Evolutionary conservation across 1,140 invertebrate species (phyloP).

Genomic region (Anastatus disparis): DNA sequence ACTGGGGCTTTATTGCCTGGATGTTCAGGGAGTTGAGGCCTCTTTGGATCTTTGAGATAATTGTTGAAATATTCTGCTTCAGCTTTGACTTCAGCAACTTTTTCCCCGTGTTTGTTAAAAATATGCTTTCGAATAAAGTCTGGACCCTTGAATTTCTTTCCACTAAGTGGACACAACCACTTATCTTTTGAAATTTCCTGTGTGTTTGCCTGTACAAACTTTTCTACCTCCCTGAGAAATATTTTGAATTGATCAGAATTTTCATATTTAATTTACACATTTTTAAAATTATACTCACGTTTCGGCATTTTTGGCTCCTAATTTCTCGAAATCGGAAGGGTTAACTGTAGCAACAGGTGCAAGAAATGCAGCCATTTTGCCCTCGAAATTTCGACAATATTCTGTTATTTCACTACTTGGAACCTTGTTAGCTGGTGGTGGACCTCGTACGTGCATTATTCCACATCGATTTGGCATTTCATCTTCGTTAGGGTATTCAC

Average conservation of each 20-base stretch:
- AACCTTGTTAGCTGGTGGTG: slow-evolving; percentile 83
- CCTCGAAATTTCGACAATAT: slow-evolving; percentile 72
- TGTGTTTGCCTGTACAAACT: slow-evolving; percentile 93
- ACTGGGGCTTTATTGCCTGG: slow-evolving; percentile 72
- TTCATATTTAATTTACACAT: slow-evolving; percentile 10
- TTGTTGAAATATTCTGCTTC: slow-evolving; percentile 99
- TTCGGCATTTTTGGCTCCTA: slow-evolving; percentile 89
- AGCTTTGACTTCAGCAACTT: slow-evolving; percentile 95
- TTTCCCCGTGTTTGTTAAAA: slow-evolving; percentile 96
- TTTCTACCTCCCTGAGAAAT: slow-evolving; percentile 82
- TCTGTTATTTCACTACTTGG: slow-evolving; percentile 61
- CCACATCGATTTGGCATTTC: slow-evolving; percentile 99
- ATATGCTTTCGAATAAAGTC: slow-evolving; percentile 99
- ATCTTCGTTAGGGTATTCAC: slow-evolving; percentile 99
- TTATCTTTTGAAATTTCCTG: slow-evolving; percentile 97
- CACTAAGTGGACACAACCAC: slow-evolving; percentile 97
- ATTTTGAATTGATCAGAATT: background rate
- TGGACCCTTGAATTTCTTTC: slow-evolving; percentile 99
- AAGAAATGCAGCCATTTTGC: slow-evolving; percentile 89
- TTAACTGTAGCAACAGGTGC: slow-evolving; percentile 74
- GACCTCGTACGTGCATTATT: slow-evolving; percentile 95
- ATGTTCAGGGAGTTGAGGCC: slow-evolving; percentile 92
- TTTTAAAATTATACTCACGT: slow-evolving; percentile 66
- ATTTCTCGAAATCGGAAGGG: slow-evolving; percentile 84
- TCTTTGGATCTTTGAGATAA: slow-evolving; percentile 93